Base-by-base conservation (phyloP, 2,888 invertebrate genomes). In the Vandiemenella viatica region DNA sequence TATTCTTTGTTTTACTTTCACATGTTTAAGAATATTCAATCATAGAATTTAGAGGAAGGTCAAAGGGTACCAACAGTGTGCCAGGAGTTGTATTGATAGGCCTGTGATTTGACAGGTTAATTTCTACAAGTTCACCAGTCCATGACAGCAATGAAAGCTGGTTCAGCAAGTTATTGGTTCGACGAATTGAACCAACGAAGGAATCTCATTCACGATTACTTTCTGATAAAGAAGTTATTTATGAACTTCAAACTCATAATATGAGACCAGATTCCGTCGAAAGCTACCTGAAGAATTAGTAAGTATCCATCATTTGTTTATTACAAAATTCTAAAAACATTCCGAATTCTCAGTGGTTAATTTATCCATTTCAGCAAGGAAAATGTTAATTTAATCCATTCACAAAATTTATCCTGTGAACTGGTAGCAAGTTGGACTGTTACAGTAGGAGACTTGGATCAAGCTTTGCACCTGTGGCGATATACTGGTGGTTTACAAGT, bases 141-240 rank as follows among this genome's bases (percentile, higher is more conserved):
- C 46, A 47, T 37, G 53, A 53, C 23, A 51, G 45, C 22, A 44
- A 48, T 52, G 87, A 87, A 69, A 82, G 88, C 58, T 92, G 91
- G 89, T 70, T 92, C 50, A 87, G 86, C 57, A 92, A 90, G 67
- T 69, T 93, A 55, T 71, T 91, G 60, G 91, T 92, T 40, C 76
- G 91, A 53, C 87, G 83, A 65, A 89, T 93, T 63, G 91, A 93
- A 64, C 90, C 92, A 5, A 90, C 91, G 2, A 92, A 91, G 67
- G 92, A 93, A 65, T 86, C 95, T 3, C 97, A 97, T 68, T 96
- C 96, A 61, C 83, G 92, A 55, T 88, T 95, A 82, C 76, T 97
- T 43, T 91, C 95, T 60, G 91, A 92, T 68, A 95, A 95, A 68
- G 96, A 96, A 69, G 79, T 85, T 50, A 85, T 98, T 60, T 97